Evolutionary conservation across 2,797 vertebrate genomes (phyloP), one percentile per base, ranked within the genome.

Genomic region (Pangasius macronema): DNA sequence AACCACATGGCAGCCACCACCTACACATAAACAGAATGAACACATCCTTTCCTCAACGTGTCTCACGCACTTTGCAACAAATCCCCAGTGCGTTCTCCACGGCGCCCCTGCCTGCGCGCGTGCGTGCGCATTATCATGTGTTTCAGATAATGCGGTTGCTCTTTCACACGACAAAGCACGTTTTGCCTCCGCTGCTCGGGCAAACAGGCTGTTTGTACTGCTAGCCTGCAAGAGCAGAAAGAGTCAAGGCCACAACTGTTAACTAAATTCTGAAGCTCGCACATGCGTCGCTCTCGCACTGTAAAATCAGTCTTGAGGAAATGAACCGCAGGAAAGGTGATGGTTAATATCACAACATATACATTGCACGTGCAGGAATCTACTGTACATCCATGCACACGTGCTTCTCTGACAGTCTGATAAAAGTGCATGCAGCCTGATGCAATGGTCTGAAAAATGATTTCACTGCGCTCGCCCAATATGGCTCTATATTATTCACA

Each of bases 131-230:
- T 75, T 79, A 39, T 80, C 73, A 57, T 68, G 82, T 75, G 85
- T 90, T 86, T 85, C 75, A 86, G 90, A 92, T 83, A 46, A 61
- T 87, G 92, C 86, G 91, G 92, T 93, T 82, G 87, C 81, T 82
- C 77, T 86, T 75, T 91, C 86, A 87, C 88, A 83, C 81, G 81
- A 75, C 86, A 85, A 76, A 86, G 75, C 86, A 90, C 76, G 87
- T 90, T 88, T 86, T 83, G 70, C 81, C 87, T 91, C 51, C 88
- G 90, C 91, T 83, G 63, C 82, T 90, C 89, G 87, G 85, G 87
- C 77, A 84, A 89, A 51, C 85, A 65, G 88, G 83, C 89, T 83
- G 79, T 87, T 86, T 84, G 85, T 91, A 89, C 55, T 82, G 90
- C 91, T 92, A 63, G 89, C 90, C 90, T 90, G 89, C 90, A 87